These are phyloP conservation scores for Hoplodrina ambigua DNA, from an alignment of 2,888 invertebrate genomes.

Conservation along the genomic window DNA sequence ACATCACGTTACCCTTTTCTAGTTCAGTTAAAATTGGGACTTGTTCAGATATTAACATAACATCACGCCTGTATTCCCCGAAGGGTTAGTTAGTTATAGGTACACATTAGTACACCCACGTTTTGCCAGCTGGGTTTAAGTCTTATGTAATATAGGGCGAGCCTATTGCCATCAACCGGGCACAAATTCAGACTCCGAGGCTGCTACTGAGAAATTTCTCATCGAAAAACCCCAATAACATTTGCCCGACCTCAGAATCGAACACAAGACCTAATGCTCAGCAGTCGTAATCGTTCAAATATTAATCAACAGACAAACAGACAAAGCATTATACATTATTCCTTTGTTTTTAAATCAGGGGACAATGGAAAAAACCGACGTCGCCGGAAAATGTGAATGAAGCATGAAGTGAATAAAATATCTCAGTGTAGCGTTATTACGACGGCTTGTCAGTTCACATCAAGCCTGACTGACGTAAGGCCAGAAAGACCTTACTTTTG, in stretches of 20 bases:
- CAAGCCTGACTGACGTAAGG: slow-evolving; percentile 2
- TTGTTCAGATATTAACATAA: too few species aligned
- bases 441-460: slow-evolving; percentile 11
- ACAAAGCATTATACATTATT: slow-evolving; percentile 28
- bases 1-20: not conserved
- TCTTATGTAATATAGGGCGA: too few species aligned
- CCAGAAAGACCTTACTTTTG: not conserved
- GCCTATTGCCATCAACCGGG: too few species aligned
- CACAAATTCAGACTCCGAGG: too few species aligned
- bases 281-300: not conserved
- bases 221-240: too few species aligned
- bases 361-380: slow-evolving; percentile 29
- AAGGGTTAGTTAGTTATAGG: too few species aligned
- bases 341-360: slow-evolving; percentile 19
- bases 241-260: too few species aligned
- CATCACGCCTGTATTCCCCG: too few species aligned
- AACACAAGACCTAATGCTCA: too few species aligned
- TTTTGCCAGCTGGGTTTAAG: too few species aligned
- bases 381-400: slow-evolving; percentile 17
- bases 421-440: slow-evolving; percentile 19
- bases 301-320: slow-evolving; percentile 16
- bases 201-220: too few species aligned
- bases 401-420: slow-evolving; percentile 27
- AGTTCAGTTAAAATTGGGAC: not conserved
- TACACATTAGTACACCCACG: too few species aligned